A percentile compares a stretch with the other conserved stretches of the same genome.
Evolutionary conservation across 2,113 vertebrate species (phyloP).

Genomic region (Patagioenas fasciata): DNA sequence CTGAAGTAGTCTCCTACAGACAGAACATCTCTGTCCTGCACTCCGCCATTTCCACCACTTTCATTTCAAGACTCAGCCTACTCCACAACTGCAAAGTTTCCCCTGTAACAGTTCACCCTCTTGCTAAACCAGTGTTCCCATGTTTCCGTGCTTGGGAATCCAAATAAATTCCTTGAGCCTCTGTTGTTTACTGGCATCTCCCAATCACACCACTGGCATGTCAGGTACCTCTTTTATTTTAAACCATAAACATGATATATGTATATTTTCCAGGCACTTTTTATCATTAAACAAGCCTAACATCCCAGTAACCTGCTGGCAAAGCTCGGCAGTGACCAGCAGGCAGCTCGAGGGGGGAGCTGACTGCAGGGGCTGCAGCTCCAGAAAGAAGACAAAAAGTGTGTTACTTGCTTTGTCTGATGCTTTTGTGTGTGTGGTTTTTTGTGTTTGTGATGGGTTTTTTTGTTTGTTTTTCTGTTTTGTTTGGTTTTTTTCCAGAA

Average conservation of each 20-base stretch:
- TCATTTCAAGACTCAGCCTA: neutral
- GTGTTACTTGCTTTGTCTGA: neutral
- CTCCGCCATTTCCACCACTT: neutral
- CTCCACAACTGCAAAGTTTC: neutral
- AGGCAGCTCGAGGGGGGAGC: neutral
- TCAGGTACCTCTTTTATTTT: neutral
- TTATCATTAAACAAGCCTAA: neutral
- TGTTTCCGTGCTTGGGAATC: neutral
- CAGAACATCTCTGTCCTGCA: neutral
- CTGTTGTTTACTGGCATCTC: neutral
- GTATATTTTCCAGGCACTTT: neutral
- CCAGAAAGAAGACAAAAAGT: conserved; percentile 6
- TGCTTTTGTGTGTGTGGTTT: too few species aligned
- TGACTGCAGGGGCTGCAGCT: conserved; percentile 27
- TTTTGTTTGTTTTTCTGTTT: too few species aligned
- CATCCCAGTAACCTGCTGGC: neutral
- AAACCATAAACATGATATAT: neutral
- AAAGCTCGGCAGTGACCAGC: neutral
- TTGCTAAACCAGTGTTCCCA: neutral
- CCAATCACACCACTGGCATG: neutral
- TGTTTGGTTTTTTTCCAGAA: neutral
- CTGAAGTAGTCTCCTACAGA: neutral
- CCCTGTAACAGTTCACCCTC: neutral
- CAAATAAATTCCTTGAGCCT: neutral
- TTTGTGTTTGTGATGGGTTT: too few species aligned